A percentile compares a stretch with the other conserved stretches of the same genome.
phyloP scores from a whole-genome alignment of 2,888 invertebrate genomes.

The Smittia sp. region DNA sequence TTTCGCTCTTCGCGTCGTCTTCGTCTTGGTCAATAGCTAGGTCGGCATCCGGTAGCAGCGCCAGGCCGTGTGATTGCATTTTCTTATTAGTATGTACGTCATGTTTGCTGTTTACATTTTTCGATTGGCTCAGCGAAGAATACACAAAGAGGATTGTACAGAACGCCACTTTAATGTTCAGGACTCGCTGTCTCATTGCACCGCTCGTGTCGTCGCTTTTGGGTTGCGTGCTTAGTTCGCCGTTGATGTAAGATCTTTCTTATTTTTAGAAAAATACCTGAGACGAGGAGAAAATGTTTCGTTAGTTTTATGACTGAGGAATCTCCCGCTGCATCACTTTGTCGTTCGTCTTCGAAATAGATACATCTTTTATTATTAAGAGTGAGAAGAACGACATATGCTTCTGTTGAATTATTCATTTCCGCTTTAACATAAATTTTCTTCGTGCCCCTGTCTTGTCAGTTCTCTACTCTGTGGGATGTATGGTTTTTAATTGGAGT shows the following conservation, averaged over 20 bases:
- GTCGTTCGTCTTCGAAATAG: constrained; percentile 18
- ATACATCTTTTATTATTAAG: constrained; percentile 24
- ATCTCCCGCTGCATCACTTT: not conserved
- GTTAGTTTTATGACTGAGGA: constrained; percentile 15
- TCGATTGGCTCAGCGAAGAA: constrained; percentile 40
- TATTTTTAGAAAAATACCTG: constrained; percentile 33
- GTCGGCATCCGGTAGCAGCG: constrained; percentile 34
- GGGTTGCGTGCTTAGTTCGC: constrained; percentile 1
- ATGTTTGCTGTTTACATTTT: constrained; percentile 34
- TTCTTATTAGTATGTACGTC: constrained; percentile 36
- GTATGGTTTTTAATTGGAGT: constrained; percentile 41
- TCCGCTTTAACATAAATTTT: constrained; percentile 41
- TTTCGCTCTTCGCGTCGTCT: constrained; percentile 21
- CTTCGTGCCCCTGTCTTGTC: constrained; percentile 41
- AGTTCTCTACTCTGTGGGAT: constrained; percentile 38
- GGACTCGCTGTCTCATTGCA: constrained; percentile 33
- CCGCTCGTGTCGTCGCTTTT: constrained; percentile 24
- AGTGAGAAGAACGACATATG: constrained; percentile 39
- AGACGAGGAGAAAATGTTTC: constrained; percentile 1
- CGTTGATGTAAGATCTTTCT: constrained; percentile 13
- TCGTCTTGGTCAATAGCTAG: not conserved
- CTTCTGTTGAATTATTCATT: constrained; percentile 41
- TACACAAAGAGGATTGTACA: constrained; percentile 31
- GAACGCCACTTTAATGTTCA: constrained; percentile 39
- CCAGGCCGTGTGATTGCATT: constrained; percentile 18